A percentile compares a stretch with the other conserved stretches of the same genome.
Evolutionary conservation across 2,888 invertebrate species (phyloP).

Genomic region (Bugula neritina): DNA sequence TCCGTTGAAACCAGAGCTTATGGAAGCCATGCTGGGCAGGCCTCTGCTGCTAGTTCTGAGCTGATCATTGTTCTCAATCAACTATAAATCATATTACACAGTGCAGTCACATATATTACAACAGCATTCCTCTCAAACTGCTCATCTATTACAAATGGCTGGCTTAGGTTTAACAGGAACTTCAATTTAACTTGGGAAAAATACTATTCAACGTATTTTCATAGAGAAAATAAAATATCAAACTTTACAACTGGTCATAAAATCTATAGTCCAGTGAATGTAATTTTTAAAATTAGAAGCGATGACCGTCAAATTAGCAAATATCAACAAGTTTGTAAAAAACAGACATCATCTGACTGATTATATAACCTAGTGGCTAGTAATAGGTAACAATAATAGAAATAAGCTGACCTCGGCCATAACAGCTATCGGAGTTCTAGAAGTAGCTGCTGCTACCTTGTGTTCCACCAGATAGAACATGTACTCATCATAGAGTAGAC

Average conservation of each 20-base stretch:
- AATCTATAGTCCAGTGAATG: too few relatives aligned
- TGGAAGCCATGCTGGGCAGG: background rate
- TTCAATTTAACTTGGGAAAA: too few relatives aligned
- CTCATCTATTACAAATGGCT: background rate
- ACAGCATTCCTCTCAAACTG: background rate
- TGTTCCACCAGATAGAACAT: constrained; percentile 98
- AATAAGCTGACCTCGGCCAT: constrained; percentile 62
- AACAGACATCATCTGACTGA: too few relatives aligned
- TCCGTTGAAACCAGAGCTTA: constrained; percentile 9
- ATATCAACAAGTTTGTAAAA: too few relatives aligned
- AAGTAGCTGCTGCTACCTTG: constrained; percentile 82
- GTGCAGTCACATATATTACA: background rate
- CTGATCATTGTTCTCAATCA: constrained; percentile 26
- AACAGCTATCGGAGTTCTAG: constrained; percentile 87
- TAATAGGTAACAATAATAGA: too few relatives aligned
- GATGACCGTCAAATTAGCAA: too few relatives aligned
- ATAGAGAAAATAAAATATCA: too few relatives aligned
- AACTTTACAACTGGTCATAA: too few relatives aligned
- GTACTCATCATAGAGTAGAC: constrained; percentile 95
- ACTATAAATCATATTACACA: background rate
- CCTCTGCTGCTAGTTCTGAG: background rate
- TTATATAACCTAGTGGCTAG: too few relatives aligned
- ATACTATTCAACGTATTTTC: too few relatives aligned
- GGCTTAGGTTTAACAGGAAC: too few relatives aligned
- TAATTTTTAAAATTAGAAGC: too few relatives aligned